phyloP scores from a whole-genome alignment of 2,113 vertebrate species.

The Proterorhinus semilunaris region DNA sequence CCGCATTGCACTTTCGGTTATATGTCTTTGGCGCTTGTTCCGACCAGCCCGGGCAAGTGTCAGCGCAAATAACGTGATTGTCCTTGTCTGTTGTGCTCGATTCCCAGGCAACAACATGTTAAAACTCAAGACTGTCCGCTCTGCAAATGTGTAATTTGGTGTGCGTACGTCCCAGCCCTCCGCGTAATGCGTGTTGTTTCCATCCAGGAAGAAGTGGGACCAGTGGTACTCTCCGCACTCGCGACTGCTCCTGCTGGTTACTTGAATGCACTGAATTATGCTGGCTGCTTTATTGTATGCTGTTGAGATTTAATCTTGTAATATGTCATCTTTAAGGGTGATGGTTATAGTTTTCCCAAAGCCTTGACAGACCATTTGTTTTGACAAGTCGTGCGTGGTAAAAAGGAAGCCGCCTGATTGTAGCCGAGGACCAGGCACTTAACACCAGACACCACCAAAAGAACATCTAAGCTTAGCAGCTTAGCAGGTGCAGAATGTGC shows the following conservation, averaged over 20 bases:
- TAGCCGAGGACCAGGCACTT: too few relatives aligned
- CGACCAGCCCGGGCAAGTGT: constrained; percentile 12
- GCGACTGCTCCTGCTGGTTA: constrained; percentile 35
- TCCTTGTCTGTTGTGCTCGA: neutral
- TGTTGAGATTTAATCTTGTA: too few relatives aligned
- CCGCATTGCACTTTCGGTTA: constrained; percentile 58
- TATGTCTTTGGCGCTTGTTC: neutral
- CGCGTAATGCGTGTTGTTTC: constrained; percentile 12
- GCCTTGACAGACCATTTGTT: too few relatives aligned
- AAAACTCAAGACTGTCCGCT: neutral
- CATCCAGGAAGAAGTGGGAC: constrained; percentile 50
- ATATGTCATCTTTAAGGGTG: too few relatives aligned
- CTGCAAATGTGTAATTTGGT: neutral
- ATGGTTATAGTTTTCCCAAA: too few relatives aligned
- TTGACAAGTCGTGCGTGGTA: too few relatives aligned
- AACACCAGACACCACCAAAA: too few relatives aligned
- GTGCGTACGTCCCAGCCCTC: neutral
- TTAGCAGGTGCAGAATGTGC: too few relatives aligned
- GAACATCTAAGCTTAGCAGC: too few relatives aligned
- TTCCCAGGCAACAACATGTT: constrained; percentile 3
- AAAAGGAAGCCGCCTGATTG: too few relatives aligned
- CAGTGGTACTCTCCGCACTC: constrained; percentile 21
- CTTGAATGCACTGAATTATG: neutral
- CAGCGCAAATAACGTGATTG: neutral
- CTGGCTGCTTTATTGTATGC: constrained; percentile 37